Base-by-base conservation (phyloP, 64 coral and sea anemone species). In the Montipora capricornis region DNA sequence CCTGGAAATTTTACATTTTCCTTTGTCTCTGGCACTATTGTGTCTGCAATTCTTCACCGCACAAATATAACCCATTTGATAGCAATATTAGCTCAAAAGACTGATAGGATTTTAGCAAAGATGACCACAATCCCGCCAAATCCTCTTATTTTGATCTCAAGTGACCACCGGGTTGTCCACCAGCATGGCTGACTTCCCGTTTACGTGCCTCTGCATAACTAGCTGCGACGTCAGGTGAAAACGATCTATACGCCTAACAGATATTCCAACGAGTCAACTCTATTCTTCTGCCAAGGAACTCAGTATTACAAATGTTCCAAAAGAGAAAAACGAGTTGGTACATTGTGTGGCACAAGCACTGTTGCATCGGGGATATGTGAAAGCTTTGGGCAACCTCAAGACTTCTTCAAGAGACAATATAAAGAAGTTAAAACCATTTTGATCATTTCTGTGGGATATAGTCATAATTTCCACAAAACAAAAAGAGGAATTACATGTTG, bases 161-260 rank as follows among this genome's bases (percentile, higher is more conserved):
- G 62, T 15, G 62, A 85, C 60, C 44, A 37, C 10, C 3, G 22
- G 61, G 8, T 20, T 85, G 59, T 85, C 82, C 55, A 66, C 59
- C 82, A 85, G 62, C 82, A 85, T 85, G 61, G 82, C 82, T 15
- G 74, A 76, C 29, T 76, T 76, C 29, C 74, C 12, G 29, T 76
- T 8, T 5, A 76, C 29, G 29, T 8, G 74, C 29, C 74, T 14
- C 15, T 76, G 44, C 44, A 76, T 76, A 76, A 76, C 47, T 76
- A 76, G 74, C 15, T 76, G 26, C 19, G 74, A 76, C 74, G 74
- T 46, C 74, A 47, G 5, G 74, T 76, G 5, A 76, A 76, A 76
- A 57, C 53, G 53, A 57, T 37, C 29, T 37, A 76, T 76, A 20
- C 74, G 74, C 6, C 74, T 76, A 11, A 8, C 74, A 76, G 74